Conservation (phyloP, 2,888 invertebrate species). For the Cephus nigrinus region DNA sequence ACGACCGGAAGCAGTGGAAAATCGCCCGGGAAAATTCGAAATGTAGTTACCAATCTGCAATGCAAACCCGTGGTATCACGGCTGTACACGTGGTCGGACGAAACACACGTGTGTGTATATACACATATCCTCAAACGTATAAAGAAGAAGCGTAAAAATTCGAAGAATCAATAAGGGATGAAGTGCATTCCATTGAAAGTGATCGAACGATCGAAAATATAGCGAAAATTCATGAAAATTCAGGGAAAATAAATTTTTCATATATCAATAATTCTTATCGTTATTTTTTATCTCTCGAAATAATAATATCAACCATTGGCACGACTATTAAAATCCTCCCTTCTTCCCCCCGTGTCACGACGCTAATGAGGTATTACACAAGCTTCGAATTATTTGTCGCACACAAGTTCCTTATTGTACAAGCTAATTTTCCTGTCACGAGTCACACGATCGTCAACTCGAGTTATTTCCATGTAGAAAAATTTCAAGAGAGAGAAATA, state of each 20-base stretch:
- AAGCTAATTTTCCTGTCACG: slow-evolving; percentile 31
- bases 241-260: background rate
- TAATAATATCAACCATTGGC: background rate
- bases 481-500: background rate
- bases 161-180: background rate
- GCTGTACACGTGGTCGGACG: slow-evolving; percentile 9
- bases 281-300: too few relatives aligned
- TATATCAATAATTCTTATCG: too few relatives aligned
- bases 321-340: background rate
- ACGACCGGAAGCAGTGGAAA: slow-evolving; percentile 14
- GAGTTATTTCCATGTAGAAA: background rate
- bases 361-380: background rate
- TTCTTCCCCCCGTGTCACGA: background rate
- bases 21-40: slow-evolving; percentile 46
- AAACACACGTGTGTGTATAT: background rate
- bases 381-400: background rate
- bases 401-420: background rate
- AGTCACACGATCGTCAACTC: slow-evolving; percentile 35
- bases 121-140: background rate
- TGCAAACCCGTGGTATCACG: slow-evolving; percentile 49
- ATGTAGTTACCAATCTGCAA: slow-evolving; percentile 56
- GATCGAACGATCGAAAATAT: background rate
- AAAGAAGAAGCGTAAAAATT: background rate
- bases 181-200: background rate
- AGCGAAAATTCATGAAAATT: background rate